Conservation (phyloP, 2,888 invertebrate genomes). For the Anarsia innoxiella region DNA sequence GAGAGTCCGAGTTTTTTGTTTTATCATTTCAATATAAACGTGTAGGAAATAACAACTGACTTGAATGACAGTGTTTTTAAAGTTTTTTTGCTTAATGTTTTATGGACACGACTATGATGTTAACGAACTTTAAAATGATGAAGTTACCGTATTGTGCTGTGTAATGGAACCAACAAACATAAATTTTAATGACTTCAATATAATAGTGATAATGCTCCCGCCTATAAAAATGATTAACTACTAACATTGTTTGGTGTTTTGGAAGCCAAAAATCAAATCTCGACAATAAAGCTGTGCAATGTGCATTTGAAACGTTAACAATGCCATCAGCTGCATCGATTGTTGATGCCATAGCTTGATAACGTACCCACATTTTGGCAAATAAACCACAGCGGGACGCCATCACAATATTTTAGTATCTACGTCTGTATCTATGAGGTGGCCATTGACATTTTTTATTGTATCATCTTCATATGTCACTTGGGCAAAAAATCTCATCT, state of each 20-base stretch:
- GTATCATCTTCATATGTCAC: too few species aligned
- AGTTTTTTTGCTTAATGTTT: background rate
- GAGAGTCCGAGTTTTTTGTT: too few species aligned
- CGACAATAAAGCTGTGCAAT: constrained; percentile 30
- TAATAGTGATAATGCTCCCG: background rate
- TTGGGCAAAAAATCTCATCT: too few species aligned
- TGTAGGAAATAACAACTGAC: too few species aligned
- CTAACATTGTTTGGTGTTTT: constrained; percentile 10
- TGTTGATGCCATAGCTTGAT: constrained; percentile 57
- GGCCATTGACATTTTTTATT: constrained; percentile 25
- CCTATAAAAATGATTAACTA: constrained; percentile 37
- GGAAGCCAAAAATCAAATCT: constrained; percentile 14
- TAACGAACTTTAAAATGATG: too few species aligned
- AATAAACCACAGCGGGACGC: constrained; percentile 67
- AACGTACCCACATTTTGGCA: constrained; percentile 71
- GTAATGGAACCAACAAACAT: constrained; percentile 13
- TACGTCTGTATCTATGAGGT: constrained; percentile 53
- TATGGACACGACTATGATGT: background rate
- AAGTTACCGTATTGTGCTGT: too few species aligned
- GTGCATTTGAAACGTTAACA: constrained; percentile 44
- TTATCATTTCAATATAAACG: too few species aligned
- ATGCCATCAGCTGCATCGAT: constrained; percentile 56
- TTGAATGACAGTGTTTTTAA: background rate
- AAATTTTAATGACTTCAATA: constrained; percentile 22
- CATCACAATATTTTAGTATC: constrained; percentile 73